Percentiles rank a stretch among this genome's conserved stretches.
Evolutionary conservation across 2,888 invertebrate species (phyloP).

Genomic region (Heliconius erato): DNA sequence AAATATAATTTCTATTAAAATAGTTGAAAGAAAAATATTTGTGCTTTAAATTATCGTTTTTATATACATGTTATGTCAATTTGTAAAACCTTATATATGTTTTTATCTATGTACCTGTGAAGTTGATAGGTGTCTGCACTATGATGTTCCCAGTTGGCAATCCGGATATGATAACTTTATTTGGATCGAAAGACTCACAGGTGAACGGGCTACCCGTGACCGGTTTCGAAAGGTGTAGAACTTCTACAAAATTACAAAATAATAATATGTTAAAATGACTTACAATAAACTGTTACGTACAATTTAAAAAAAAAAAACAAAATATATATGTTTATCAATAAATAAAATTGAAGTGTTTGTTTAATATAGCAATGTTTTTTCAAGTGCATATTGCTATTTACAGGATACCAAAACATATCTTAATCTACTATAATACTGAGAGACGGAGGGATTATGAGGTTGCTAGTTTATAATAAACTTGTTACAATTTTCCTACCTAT

Average conservation of each 20-base stretch:
- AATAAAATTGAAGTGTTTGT: not conserved
- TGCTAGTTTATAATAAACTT: not conserved
- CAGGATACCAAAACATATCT: not conserved
- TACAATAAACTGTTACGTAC: not conserved
- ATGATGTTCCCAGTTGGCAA: constrained; percentile 91
- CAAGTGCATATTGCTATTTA: not conserved
- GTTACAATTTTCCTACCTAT: constrained; percentile 82
- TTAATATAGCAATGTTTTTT: not conserved
- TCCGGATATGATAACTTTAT: constrained; percentile 92
- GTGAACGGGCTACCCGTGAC: constrained; percentile 97
- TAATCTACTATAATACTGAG: no score
- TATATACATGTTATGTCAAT: not conserved
- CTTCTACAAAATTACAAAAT: constrained; percentile 87
- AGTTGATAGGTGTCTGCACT: constrained; percentile 92
- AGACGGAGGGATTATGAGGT: not conserved
- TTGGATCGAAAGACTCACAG: constrained; percentile 96
- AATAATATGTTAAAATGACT: not conserved
- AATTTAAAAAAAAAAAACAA: not conserved
- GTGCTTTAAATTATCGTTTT: no score
- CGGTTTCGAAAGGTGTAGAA: constrained; percentile 94
- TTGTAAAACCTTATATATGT: not conserved
- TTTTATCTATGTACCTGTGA: constrained; percentile 86
- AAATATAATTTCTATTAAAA: not conserved
- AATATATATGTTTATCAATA: not conserved
- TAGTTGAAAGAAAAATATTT: no score